Conservation (phyloP, 1,140 invertebrate genomes). For the Drosophila nigromelanica region DNA sequence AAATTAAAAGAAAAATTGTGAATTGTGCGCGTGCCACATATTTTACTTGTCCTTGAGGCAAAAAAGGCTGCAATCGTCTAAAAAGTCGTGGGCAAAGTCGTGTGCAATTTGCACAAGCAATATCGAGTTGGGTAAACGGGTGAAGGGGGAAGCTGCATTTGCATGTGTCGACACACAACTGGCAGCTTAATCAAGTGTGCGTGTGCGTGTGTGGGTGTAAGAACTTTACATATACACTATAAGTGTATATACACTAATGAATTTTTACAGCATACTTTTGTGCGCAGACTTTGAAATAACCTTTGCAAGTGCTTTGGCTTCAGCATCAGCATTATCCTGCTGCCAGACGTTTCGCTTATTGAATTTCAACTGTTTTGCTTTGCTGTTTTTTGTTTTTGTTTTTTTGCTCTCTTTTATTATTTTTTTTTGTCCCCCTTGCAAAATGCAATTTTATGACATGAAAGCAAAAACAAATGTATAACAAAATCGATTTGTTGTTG, state of each 20-base stretch:
- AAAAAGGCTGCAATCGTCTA: constrained; percentile 12
- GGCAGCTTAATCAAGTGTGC: constrained; percentile 28
- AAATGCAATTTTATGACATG: constrained; percentile 37
- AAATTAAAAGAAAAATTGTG: not conserved
- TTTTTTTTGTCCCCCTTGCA: constrained; percentile 1
- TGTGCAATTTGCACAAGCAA: constrained; percentile 30
- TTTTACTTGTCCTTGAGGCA: constrained; percentile 35
- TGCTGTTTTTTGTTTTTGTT: not conserved
- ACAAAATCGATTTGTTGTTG: constrained; percentile 43
- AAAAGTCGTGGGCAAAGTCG: constrained; percentile 12
- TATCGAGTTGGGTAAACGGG: not conserved
- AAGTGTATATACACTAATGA: constrained; percentile 6
- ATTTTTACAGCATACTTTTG: constrained; percentile 63
- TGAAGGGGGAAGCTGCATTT: constrained; percentile 6
- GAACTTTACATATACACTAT: not conserved
- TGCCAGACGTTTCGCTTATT: constrained; percentile 9
- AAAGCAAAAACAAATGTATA: constrained; percentile 4
- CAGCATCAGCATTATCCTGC: not conserved
- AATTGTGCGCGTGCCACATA: constrained; percentile 4
- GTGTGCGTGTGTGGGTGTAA: constrained; percentile 9
- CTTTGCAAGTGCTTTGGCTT: constrained; percentile 16
- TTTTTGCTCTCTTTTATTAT: constrained; percentile 2
- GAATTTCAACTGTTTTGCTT: constrained; percentile 21
- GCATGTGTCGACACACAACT: constrained; percentile 34
- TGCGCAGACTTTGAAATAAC: constrained; percentile 73